A percentile compares a stretch with the other conserved stretches of the same genome.
phyloP scores from a whole-genome alignment of 35 echinoderm and acorn worm genomes.

The Chiridota heheva region DNA sequence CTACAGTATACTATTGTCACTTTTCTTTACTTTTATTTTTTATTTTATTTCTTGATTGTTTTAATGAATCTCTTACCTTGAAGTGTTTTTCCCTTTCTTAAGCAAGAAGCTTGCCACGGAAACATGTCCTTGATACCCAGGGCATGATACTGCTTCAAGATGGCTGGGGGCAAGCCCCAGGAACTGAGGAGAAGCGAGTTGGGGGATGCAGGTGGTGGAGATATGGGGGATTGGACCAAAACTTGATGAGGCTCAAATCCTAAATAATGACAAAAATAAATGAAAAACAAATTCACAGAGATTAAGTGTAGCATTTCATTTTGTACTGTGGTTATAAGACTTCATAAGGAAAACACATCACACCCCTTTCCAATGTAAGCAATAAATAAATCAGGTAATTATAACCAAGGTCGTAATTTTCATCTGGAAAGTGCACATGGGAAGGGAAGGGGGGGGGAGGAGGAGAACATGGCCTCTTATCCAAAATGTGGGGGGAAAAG shows the following conservation, averaged over 20 bases:
- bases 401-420: background rate
- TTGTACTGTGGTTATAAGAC: too few relatives aligned
- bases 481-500: too few relatives aligned
- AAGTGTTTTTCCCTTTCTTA: constrained; percentile 59
- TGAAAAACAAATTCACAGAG: background rate
- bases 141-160: constrained; percentile 81
- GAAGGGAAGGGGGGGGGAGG: too few relatives aligned
- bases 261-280: constrained; percentile 12
- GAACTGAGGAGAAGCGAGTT: constrained; percentile 74
- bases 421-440: too few relatives aligned
- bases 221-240: constrained; percentile 24
- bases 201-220: constrained; percentile 32
- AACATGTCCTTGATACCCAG: constrained; percentile 82
- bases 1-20: too few relatives aligned
- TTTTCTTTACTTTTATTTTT: too few relatives aligned
- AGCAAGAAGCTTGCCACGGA: constrained; percentile 93
- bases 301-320: background rate
- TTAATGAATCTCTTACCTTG: constrained; percentile 27
- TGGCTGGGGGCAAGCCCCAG: constrained; percentile 78
- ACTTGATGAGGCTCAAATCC: background rate
- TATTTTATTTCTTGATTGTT: background rate
- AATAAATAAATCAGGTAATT: background rate
- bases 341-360: background rate
- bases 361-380: background rate
- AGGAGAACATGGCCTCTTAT: too few relatives aligned